phyloP scores from a whole-genome alignment of 1,140 invertebrate genomes.

The Tetragnatha versicolor region DNA sequence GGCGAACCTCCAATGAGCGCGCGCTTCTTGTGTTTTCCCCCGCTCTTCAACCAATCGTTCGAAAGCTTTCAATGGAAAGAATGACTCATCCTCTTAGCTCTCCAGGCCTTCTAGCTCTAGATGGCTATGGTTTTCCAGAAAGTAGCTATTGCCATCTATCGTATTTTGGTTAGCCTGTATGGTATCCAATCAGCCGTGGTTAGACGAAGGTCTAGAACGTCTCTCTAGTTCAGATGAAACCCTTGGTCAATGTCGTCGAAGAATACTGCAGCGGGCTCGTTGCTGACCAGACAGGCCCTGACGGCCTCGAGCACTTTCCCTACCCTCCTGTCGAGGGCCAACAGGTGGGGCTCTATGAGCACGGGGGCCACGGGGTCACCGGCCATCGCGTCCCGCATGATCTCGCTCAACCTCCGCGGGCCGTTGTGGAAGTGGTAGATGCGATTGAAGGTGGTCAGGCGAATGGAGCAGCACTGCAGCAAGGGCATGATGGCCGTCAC shows the following conservation, averaged over 20 bases:
- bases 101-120: too few species aligned
- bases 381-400: constrained; percentile 78
- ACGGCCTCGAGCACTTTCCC: constrained; percentile 68
- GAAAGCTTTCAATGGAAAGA: too few species aligned
- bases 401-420: constrained; percentile 75
- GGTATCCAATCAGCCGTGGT: too few species aligned
- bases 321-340: constrained; percentile 84
- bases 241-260: constrained; percentile 42
- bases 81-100: too few species aligned
- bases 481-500: constrained; percentile 91
- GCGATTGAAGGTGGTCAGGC: constrained; percentile 77
- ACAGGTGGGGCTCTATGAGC: constrained; percentile 86
- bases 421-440: constrained; percentile 86
- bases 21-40: too few species aligned
- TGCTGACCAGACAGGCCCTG: constrained; percentile 59
- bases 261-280: constrained; percentile 55
- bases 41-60: too few species aligned
- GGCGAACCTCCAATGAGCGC: too few species aligned
- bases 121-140: too few species aligned
- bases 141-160: too few species aligned
- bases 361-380: constrained; percentile 83
- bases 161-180: too few species aligned
- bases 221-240: too few species aligned
- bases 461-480: constrained; percentile 87
- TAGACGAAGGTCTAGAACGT: too few species aligned